Percentiles rank a stretch among this genome's conserved stretches.
These are phyloP conservation scores for Stegana nigrithorax DNA, from an alignment of 2,888 invertebrate species.

Conservation along the genomic window DNA sequence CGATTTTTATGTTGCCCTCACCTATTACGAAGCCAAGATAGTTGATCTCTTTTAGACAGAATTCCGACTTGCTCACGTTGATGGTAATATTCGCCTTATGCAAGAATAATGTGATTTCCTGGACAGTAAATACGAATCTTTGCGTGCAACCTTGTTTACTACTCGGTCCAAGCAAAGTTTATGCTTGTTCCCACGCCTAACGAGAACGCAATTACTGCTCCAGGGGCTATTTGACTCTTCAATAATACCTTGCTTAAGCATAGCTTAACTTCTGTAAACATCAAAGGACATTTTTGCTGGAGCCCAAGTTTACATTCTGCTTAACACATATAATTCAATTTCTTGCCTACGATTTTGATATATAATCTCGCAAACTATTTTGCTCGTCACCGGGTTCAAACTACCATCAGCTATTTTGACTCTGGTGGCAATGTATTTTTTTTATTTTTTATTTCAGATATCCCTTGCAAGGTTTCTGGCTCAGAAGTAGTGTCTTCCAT, in stretches of 20 bases:
- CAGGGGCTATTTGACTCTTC: conserved; percentile 46
- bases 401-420: no score
- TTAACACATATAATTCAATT: conserved; percentile 3
- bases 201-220: conserved; percentile 44
- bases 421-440: no score
- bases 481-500: no score
- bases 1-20: conserved; percentile 5
- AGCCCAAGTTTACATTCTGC: conserved; percentile 9
- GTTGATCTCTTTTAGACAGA: conserved; percentile 20
- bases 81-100: conserved; percentile 17
- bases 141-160: conserved; percentile 42
- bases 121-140: conserved; percentile 30
- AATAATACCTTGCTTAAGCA: conserved; percentile 31
- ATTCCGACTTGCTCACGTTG: conserved; percentile 16
- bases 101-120: conserved; percentile 1
- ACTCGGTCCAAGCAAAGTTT: conserved; percentile 45
- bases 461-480: no score
- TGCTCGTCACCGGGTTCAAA: no score
- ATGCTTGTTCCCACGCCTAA: conserved; percentile 30
- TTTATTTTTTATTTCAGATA: no score
- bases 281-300: not conserved
- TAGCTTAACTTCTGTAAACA: not conserved
- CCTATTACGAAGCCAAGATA: conserved; percentile 20
- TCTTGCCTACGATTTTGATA: not conserved
- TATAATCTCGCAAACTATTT: not conserved